Evolutionary conservation across 1,140 invertebrate genomes (phyloP).

Genomic region (Pectinophora gossypiella): DNA sequence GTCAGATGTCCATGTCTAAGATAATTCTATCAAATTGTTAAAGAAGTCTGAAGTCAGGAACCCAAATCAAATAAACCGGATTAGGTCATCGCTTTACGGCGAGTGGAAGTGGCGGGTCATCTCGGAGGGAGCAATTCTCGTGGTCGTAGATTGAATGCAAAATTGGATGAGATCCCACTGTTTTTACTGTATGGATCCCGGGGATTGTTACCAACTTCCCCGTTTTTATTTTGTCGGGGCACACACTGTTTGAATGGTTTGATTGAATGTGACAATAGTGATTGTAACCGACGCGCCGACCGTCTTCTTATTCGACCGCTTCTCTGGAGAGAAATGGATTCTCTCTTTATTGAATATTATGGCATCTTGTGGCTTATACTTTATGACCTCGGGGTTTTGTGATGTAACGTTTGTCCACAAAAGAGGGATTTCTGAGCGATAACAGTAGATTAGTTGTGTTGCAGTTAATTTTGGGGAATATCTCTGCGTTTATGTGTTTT

Average conservation of each 20-base stretch:
- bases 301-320: constrained; percentile 8
- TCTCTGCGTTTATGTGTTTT: too few relatives aligned
- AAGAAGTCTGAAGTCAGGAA: constrained; percentile 43
- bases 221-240: constrained; percentile 50
- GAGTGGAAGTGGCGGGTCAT: constrained; percentile 65
- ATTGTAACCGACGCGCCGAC: constrained; percentile 41
- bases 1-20: too few relatives aligned
- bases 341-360: constrained; percentile 1
- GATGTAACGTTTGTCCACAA: not conserved
- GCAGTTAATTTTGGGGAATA: too few relatives aligned
- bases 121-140: constrained; percentile 66
- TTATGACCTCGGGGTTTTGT: not conserved
- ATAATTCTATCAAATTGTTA: constrained; percentile 40
- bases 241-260: constrained; percentile 49
- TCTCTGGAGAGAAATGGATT: not conserved
- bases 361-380: not conserved
- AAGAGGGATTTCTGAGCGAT: not conserved
- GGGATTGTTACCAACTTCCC: constrained; percentile 37
- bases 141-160: constrained; percentile 71
- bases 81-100: constrained; percentile 67
- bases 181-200: constrained; percentile 58
- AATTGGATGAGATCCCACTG: constrained; percentile 68
- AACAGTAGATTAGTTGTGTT: not conserved
- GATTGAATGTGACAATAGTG: constrained; percentile 66
- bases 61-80: constrained; percentile 69